phyloP scores from a whole-genome alignment of 2,888 invertebrate genomes.

The Tenthredo mesomela region DNA sequence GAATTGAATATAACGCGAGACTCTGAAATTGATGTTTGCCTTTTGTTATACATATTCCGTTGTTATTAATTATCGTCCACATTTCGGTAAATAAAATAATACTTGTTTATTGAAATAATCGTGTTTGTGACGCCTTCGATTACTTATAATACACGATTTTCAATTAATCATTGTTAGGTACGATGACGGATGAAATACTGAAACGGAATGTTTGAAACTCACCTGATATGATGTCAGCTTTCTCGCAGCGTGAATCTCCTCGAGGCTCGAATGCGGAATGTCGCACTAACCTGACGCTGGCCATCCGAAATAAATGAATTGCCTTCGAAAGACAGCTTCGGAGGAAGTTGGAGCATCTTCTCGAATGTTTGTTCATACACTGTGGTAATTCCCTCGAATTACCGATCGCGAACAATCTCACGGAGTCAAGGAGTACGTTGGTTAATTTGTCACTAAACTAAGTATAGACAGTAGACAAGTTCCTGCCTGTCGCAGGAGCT shows the following conservation, averaged over 20 bases:
- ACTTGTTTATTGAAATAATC: too few species aligned
- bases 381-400: not conserved
- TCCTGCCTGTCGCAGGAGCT: not conserved
- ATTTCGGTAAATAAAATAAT: too few species aligned
- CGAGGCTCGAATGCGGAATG: not conserved
- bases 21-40: too few species aligned
- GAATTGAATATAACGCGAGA: too few species aligned
- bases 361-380: not conserved
- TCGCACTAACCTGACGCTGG: not conserved
- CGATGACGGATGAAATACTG: not conserved
- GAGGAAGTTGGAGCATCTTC: not conserved
- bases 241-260: conserved; percentile 90
- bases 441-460: not conserved
- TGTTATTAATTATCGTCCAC: too few species aligned
- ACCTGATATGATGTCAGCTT: conserved; percentile 87
- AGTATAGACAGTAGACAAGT: not conserved
- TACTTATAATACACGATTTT: not conserved
- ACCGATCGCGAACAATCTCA: too few species aligned
- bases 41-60: too few species aligned
- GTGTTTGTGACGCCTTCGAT: too few species aligned
- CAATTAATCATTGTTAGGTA: conserved; percentile 23
- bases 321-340: not conserved
- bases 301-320: not conserved
- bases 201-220: conserved; percentile 68
- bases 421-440: not conserved